These are phyloP conservation scores for Malaclemys terrapin DNA, from an alignment of 2,113 vertebrate species.

Conservation along the genomic window DNA sequence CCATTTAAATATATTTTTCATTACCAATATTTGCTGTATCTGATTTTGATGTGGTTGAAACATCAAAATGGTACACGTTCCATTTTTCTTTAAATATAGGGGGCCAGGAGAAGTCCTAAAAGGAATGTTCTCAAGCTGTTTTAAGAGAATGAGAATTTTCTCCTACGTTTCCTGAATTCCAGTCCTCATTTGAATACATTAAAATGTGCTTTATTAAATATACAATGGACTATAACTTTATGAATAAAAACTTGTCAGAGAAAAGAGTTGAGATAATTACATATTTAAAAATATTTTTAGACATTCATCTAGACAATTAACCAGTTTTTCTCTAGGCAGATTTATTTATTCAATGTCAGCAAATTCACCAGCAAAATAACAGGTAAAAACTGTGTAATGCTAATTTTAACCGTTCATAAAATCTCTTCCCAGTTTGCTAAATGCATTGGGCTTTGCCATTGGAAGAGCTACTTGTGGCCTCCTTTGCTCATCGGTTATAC, in stretches of 20 bases:
- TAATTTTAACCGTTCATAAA: background rate
- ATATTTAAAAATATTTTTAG: background rate
- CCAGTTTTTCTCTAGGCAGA: background rate
- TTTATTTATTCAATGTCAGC: background rate
- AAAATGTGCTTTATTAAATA: background rate
- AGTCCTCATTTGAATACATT: background rate
- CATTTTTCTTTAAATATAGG: background rate
- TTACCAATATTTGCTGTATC: background rate
- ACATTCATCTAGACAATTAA: background rate
- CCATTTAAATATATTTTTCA: background rate
- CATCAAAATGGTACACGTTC: background rate
- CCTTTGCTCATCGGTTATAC: background rate
- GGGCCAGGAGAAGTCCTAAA: background rate
- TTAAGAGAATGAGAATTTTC: background rate
- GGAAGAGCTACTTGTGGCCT: background rate
- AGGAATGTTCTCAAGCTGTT: background rate
- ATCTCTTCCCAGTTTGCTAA: background rate
- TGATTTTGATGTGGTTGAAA: background rate
- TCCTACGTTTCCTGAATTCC: background rate
- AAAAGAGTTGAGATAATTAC: background rate
- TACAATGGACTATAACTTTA: background rate
- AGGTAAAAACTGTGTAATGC: background rate
- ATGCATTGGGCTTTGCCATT: background rate
- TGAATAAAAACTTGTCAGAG: background rate
- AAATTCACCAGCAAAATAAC: background rate